These are phyloP conservation scores for Cariama cristata DNA, from an alignment of 2,113 vertebrate species.

Conservation along the genomic window DNA sequence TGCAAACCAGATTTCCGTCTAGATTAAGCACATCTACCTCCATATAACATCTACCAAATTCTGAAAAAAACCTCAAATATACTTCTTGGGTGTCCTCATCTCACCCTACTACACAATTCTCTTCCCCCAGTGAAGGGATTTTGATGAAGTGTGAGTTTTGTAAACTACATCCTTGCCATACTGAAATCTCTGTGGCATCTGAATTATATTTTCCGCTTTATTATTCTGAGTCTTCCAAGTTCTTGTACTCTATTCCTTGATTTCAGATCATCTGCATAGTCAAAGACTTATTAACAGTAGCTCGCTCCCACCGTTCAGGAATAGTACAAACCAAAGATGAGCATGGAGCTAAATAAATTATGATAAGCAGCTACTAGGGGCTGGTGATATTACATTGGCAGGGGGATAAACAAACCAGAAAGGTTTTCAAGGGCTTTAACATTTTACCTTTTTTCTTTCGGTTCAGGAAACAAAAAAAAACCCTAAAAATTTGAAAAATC, in stretches of 20 bases:
- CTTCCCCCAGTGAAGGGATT: neutral
- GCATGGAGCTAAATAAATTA: neutral
- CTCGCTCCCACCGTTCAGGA: neutral
- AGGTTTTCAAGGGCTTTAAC: neutral
- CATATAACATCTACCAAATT: neutral
- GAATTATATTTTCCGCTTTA: neutral
- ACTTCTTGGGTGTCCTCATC: neutral
- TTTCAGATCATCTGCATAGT: neutral
- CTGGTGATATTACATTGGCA: neutral
- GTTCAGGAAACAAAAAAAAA: neutral
- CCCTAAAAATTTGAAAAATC: neutral
- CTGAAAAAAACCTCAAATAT: neutral
- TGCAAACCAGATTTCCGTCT: neutral
- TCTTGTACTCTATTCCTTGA: neutral
- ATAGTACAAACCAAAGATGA: neutral
- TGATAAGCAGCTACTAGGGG: neutral
- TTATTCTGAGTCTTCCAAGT: neutral
- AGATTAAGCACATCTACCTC: neutral
- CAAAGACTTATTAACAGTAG: neutral
- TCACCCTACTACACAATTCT: neutral
- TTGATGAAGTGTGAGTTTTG: neutral
- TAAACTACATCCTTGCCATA: neutral
- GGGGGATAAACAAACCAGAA: neutral
- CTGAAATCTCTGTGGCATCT: neutral
- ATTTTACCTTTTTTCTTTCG: neutral